Evolutionary conservation across 2,113 vertebrate genomes (phyloP).

Genomic region (Xerus inauris): DNA sequence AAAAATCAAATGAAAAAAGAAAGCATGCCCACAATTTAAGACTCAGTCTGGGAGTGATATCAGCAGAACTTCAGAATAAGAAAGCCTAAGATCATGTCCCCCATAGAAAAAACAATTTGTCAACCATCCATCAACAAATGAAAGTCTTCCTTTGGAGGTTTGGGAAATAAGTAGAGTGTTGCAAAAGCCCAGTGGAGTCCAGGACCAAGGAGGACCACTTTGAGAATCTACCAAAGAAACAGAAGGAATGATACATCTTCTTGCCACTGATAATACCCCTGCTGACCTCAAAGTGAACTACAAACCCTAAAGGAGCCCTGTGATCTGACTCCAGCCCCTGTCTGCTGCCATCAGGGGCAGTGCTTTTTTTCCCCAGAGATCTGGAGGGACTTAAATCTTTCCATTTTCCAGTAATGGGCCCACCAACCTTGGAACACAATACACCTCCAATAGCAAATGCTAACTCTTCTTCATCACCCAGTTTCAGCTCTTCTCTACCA

Average conservation of each 20-base stretch:
- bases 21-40: background rate
- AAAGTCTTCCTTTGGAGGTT: background rate
- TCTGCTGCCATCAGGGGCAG: background rate
- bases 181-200: background rate
- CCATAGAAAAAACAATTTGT: background rate
- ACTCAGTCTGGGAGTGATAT: background rate
- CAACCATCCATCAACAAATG: background rate
- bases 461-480: background rate
- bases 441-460: background rate
- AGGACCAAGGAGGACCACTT: background rate
- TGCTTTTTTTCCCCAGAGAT: background rate
- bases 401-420: background rate
- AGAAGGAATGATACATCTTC: background rate
- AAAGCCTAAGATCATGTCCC: background rate
- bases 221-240: background rate
- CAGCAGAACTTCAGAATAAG: background rate
- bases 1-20: constrained; percentile 8
- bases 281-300: background rate
- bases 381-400: background rate
- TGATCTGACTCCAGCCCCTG: background rate
- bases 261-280: background rate
- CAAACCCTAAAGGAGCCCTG: background rate
- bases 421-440: background rate
- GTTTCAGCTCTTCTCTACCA: background rate
- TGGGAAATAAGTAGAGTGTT: background rate